Evolutionary conservation across 2,113 vertebrate species (phyloP), one percentile per base, ranked within the genome.

Genomic region (Paradisaea rubra): DNA sequence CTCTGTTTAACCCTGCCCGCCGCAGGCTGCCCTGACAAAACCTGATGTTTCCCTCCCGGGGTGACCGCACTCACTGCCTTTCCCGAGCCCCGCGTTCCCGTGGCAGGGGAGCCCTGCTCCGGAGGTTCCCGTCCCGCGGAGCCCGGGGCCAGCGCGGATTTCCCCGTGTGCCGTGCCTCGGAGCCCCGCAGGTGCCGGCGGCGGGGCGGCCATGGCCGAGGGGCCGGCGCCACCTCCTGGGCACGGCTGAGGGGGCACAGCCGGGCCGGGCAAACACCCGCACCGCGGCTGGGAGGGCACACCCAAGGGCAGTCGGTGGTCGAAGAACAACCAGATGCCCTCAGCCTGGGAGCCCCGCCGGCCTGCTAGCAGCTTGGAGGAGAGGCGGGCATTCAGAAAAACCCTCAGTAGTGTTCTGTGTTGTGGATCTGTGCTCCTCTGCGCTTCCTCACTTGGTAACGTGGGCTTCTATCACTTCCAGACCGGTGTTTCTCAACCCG

Each of bases 141-240:
- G 24, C 20, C 73, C 30, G 41, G 8, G 53, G 2, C 8, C 57
- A 19, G 11, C 15, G 3, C 23, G 3, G 6, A 16, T 57, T 44
- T 45, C 59, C n/a, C 54, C 5, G 4, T 0, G 7, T 4, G 30
- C 73, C 65, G 20, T 1, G 4, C 6, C 35, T 20, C 35, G 11
- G 44, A 4, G 14, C 18, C 45, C 68, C 28, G 24, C 78, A 53
- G 37, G 15, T 61, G 73, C 41, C 28, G 15, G 35, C 20, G 0
- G 45, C 35, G 3, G 8, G 2, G 21, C 33, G 6, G 56, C 41
- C 12, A 37, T 25, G 61, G 78, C 47, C 69, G 91, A 87, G 93
- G 20, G 78, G 13, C 90, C 78, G 88, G 93, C 89, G 94, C 96
- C 96, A 87, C 39, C 96, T 97, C 49, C 91, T 81, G 97, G 96